phyloP scores from a whole-genome alignment of 1,140 invertebrate genomes.

The Thalassaphorura encarpata region DNA sequence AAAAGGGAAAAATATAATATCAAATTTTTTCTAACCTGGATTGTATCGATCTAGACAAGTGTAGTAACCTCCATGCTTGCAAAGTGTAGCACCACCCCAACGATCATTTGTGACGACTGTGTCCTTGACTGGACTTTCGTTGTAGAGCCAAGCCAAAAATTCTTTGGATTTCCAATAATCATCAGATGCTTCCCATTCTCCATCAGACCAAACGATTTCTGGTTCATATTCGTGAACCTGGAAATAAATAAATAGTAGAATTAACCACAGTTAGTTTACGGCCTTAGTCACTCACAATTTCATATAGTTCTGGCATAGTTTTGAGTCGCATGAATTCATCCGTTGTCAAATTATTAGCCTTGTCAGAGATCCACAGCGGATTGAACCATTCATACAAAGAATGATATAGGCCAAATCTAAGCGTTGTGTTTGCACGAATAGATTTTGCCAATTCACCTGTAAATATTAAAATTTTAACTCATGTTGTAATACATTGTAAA shows the following conservation, averaged over 20 bases:
- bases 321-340: conserved; percentile 35
- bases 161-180: conserved; percentile 39
- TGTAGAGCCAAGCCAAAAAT: neutral
- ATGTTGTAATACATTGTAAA: neutral
- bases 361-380: neutral
- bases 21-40: no score
- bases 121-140: conserved; percentile 32
- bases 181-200: conserved; percentile 37
- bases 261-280: neutral
- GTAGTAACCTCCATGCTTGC: conserved; percentile 46
- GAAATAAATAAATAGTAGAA: neutral
- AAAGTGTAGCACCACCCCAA: conserved; percentile 43
- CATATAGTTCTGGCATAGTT: conserved; percentile 34
- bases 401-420: conserved; percentile 44
- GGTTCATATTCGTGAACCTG: conserved; percentile 41
- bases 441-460: conserved; percentile 29
- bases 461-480: neutral
- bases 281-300: conserved; percentile 34
- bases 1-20: no score
- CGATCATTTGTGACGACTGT: conserved; percentile 47
- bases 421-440: conserved; percentile 34
- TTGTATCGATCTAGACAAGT: conserved; percentile 45
- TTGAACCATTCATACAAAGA: conserved; percentile 47
- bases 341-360: conserved; percentile 37
- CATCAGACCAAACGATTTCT: conserved; percentile 51